phyloP scores from a whole-genome alignment of 2,797 vertebrate species.

The Eptatretus atami region DNA sequence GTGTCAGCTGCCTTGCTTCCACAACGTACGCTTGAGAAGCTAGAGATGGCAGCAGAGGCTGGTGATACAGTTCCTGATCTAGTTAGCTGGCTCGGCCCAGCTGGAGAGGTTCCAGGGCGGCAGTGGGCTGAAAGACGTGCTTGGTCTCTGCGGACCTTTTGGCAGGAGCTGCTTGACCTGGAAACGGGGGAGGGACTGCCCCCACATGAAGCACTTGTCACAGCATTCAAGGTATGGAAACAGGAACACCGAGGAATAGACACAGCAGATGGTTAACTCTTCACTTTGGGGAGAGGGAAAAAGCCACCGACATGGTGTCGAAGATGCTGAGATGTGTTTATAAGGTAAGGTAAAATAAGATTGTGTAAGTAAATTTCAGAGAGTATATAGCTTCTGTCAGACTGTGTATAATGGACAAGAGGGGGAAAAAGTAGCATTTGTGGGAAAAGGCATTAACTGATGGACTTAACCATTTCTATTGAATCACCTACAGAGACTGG shows the following conservation, averaged over 20 bases:
- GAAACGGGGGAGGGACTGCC: slow-evolving; percentile 7
- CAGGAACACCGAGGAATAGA: background rate
- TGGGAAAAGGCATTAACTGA: too few relatives aligned
- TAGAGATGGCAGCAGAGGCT: slow-evolving; percentile 14
- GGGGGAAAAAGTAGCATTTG: too few relatives aligned
- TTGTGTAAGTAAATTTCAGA: too few relatives aligned
- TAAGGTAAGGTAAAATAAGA: too few relatives aligned
- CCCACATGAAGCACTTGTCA: slow-evolving; percentile 12
- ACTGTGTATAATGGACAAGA: too few relatives aligned
- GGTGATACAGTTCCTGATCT: slow-evolving; percentile 13
- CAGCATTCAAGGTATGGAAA: slow-evolving; percentile 12
- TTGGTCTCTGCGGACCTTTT: slow-evolving; percentile 16
- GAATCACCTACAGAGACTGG: slow-evolving; percentile 12
- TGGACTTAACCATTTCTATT: too few relatives aligned
- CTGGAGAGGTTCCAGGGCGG: slow-evolving; percentile 13
- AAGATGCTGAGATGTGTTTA: too few relatives aligned
- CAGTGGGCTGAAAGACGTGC: slow-evolving; percentile 12
- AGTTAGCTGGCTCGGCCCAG: slow-evolving; percentile 18
- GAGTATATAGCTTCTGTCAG: too few relatives aligned
- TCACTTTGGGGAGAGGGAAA: too few relatives aligned
- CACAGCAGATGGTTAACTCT: too few relatives aligned
- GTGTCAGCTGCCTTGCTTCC: slow-evolving; percentile 15
- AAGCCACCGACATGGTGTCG: too few relatives aligned
- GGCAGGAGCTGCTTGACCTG: slow-evolving; percentile 13
- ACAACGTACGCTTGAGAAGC: slow-evolving; percentile 11